These are phyloP conservation scores for Temnothorax nylanderi DNA, from an alignment of 1,140 invertebrate species.

Conservation along the genomic window DNA sequence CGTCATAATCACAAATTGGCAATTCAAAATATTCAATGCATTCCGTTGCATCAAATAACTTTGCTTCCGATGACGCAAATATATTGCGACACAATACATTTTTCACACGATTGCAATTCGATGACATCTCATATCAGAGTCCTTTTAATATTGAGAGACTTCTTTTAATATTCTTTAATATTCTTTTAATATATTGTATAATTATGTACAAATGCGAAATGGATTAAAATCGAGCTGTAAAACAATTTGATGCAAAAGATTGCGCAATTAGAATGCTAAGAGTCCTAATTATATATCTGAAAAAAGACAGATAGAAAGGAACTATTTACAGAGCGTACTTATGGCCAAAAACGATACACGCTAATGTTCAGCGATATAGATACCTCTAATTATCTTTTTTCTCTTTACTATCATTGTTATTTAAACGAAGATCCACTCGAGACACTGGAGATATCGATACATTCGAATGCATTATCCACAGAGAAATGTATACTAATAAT, in stretches of 20 bases:
- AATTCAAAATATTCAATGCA: neutral
- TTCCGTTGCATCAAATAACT: conserved; percentile 9
- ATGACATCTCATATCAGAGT: neutral
- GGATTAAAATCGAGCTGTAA: conserved; percentile 7
- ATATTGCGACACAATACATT: neutral
- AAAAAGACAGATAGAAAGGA: conserved; percentile 13
- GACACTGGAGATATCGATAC: neutral
- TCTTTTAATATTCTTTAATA: neutral
- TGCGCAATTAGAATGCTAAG: neutral
- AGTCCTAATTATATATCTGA: neutral
- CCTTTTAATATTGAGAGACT: neutral
- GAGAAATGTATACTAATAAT: conserved; percentile 5
- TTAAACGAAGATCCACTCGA: conserved; percentile 36
- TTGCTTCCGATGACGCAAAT: neutral
- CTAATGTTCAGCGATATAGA: conserved; percentile 2
- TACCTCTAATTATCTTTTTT: neutral
- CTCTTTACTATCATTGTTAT: neutral
- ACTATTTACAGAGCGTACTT: conserved; percentile 42
- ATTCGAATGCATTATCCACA: neutral
- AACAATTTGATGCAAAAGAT: conserved; percentile 19
- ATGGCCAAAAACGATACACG: neutral
- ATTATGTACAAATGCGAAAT: conserved; percentile 26
- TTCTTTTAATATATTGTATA: conserved; percentile 14
- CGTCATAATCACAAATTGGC: conserved; percentile 15
- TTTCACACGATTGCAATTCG: neutral